A percentile compares a stretch with the other conserved stretches of the same genome.
phyloP scores from a whole-genome alignment of 2,113 vertebrate species.

The Myiozetetes cayanensis region DNA sequence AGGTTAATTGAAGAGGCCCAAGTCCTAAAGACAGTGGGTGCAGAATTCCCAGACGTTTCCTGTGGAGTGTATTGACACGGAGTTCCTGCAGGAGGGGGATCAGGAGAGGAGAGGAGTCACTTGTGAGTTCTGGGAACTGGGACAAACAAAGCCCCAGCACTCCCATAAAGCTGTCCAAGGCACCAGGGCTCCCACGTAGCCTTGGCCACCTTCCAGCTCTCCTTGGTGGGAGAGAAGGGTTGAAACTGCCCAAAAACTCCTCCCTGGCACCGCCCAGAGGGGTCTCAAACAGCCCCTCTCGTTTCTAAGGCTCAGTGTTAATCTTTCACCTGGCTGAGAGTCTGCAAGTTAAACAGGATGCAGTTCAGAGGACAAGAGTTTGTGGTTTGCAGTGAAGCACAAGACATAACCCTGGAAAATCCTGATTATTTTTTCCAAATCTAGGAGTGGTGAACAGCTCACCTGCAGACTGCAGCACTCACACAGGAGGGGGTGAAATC shows the following conservation, averaged over 20 bases:
- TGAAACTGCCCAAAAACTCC: not conserved
- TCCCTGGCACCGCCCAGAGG: not conserved
- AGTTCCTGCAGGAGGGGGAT: not conserved
- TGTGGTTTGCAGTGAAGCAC: not conserved
- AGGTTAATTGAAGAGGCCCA: not conserved
- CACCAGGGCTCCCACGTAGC: not conserved
- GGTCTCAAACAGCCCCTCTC: not conserved
- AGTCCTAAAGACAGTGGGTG: not conserved
- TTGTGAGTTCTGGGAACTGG: not conserved
- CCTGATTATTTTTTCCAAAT: not conserved
- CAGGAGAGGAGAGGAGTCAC: not conserved
- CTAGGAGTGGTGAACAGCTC: not conserved
- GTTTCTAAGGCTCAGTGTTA: not conserved
- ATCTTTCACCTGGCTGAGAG: not conserved
- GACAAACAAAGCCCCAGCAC: not conserved
- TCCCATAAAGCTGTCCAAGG: not conserved
- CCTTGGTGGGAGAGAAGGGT: not conserved
- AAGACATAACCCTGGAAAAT: not conserved
- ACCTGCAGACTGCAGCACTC: not conserved
- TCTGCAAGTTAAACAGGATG: not conserved
- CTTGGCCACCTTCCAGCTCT: not conserved
- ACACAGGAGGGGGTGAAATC: not conserved
- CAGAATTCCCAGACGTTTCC: not conserved
- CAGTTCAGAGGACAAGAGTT: accelerated
- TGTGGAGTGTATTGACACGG: not conserved